Base-by-base conservation (phyloP, 1,140 invertebrate species). In the Hirudo medicinalis region DNA sequence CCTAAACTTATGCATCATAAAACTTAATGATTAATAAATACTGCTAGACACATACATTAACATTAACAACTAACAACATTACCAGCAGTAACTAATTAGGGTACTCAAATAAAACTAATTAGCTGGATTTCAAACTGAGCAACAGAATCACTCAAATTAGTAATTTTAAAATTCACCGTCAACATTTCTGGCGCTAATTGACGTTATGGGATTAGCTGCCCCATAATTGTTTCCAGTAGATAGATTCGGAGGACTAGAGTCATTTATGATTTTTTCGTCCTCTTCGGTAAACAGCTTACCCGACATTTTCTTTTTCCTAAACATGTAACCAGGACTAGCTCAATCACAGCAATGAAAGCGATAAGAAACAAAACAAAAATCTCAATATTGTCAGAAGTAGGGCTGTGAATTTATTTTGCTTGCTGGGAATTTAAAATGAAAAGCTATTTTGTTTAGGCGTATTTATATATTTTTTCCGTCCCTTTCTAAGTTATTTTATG, bases 211-310 rank as follows among this genome's bases (percentile, higher is more conserved):
- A 32, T 63, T 63, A 32, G 57, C 29, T 9, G 57, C 57, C 8
- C 57, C 57, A 63, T 63, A 63, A 63, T 32, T 63, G 20, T 32
- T 63, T 22, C 57, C 29, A 63, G 22, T 63, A 13, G 57, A 22
- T 13, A 63, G 13, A 63, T 22, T 63, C 22, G 57, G 29, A 11
- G 57, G 29, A 63, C 22, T 63, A 2, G 57, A 32, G 19, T 63
- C 57, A 63, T 63, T 63, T 25, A 63, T 25, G 9, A 63, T 63
- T 63, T 63, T 63, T 32, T 63, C 57, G 19, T 63, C 57, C 29
- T 63, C 57, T 13, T 63, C 57, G 57, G 57, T 63, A 32, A 63
- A 63, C 1, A 63, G 57, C 29, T 63, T 63, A 25, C 22, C 57
- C 19, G 57, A 63, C 57, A 63, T 63, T 63, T 63, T 63, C 22